Evolutionary conservation across 2,797 vertebrate species (phyloP).

Genomic region (Malurus splendens): DNA sequence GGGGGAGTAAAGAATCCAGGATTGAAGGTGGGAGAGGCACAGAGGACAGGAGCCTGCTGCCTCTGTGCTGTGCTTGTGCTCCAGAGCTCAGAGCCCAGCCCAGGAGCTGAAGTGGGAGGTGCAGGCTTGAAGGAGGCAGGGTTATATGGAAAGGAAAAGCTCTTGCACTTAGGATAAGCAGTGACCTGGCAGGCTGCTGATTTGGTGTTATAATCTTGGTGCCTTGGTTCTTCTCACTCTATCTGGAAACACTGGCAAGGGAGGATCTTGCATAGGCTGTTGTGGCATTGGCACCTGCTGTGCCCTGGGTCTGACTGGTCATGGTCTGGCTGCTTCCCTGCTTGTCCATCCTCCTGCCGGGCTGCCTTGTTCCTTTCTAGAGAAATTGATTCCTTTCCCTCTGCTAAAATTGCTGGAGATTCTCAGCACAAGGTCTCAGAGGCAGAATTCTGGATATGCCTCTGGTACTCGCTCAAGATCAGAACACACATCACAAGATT

Average conservation of each 20-base stretch:
- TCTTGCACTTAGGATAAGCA: neutral
- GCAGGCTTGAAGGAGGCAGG: neutral
- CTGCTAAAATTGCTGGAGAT: accelerated
- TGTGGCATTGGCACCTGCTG: neutral
- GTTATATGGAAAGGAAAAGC: neutral
- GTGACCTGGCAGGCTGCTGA: neutral
- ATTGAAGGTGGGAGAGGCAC: neutral
- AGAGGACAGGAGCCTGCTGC: neutral
- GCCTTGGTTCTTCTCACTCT: neutral
- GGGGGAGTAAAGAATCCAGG: neutral
- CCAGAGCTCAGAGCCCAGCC: neutral
- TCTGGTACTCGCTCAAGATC: accelerated
- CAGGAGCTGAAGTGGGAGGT: neutral
- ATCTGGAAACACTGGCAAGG: neutral
- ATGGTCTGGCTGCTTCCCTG: neutral
- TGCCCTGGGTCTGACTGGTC: neutral
- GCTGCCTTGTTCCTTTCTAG: neutral
- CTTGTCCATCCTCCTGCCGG: neutral
- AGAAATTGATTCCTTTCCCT: neutral
- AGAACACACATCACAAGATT: neutral
- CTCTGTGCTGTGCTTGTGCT: neutral
- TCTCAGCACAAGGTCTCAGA: neutral
- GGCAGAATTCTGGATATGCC: neutral
- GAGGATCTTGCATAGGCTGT: accelerated
- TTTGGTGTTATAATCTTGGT: neutral